phyloP scores from a whole-genome alignment of 2,113 vertebrate species.

The Centropus unirufus region DNA sequence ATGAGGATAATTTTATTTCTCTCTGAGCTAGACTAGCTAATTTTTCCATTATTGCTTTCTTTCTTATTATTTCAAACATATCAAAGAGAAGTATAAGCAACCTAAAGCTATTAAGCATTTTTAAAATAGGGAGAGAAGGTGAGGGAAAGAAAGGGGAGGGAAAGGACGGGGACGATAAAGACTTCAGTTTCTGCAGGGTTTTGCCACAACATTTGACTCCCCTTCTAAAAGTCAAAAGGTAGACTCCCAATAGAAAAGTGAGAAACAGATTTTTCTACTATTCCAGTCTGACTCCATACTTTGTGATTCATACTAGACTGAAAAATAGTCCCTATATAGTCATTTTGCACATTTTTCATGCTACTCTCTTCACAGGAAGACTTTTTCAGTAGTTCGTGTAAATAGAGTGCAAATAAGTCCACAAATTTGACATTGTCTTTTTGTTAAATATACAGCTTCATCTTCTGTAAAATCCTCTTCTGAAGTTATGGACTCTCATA shows the following conservation, averaged over 20 bases:
- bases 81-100: neutral
- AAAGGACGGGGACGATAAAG: rapidly evolving
- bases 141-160: no score
- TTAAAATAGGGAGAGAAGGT: neutral
- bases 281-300: neutral
- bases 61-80: neutral
- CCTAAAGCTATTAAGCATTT: neutral
- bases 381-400: neutral
- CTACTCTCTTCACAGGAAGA: neutral
- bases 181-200: neutral
- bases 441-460: neutral
- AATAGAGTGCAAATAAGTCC: neutral
- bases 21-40: neutral
- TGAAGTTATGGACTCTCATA: neutral
- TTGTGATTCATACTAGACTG: neutral
- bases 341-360: neutral
- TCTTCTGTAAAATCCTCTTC: neutral
- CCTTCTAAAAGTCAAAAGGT: neutral
- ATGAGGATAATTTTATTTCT: neutral
- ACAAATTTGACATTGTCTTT: neutral
- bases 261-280: neutral
- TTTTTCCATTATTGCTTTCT: neutral
- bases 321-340: neutral
- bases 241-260: neutral
- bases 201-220: neutral